Conservation (phyloP, 2,797 vertebrate species). For the Cottoperca gobio region DNA sequence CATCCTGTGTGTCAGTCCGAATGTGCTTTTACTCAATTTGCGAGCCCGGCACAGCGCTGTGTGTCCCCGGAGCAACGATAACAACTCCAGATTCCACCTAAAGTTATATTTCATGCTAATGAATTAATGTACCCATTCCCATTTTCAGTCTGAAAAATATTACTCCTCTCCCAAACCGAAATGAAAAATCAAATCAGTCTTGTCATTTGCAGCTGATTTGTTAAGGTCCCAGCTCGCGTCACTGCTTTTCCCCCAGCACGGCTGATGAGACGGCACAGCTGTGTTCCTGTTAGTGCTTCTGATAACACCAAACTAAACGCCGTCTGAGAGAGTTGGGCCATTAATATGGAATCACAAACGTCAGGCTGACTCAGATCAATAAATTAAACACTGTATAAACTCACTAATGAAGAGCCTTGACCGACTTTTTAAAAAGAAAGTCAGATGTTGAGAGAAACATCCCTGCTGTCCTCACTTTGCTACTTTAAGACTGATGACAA, state of each 20-base stretch:
- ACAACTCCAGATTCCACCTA: conserved; percentile 57
- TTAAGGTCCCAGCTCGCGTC: conserved; percentile 54
- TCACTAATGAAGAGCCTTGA: conserved; percentile 19
- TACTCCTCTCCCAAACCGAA: conserved; percentile 47
- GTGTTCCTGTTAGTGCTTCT: conserved; percentile 69
- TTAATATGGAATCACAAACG: conserved; percentile 64
- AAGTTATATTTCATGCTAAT: conserved; percentile 75
- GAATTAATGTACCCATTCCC: conserved; percentile 64
- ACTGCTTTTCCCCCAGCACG: conserved; percentile 34
- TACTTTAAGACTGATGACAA: too few species aligned
- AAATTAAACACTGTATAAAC: conserved; percentile 74
- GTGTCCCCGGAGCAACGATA: conserved; percentile 51
- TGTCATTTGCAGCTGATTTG: conserved; percentile 72
- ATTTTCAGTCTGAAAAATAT: conserved; percentile 61
- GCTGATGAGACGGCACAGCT: conserved; percentile 72
- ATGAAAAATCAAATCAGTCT: conserved; percentile 67
- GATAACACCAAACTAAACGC: conserved; percentile 70
- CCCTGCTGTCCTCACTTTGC: not conserved
- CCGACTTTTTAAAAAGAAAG: not conserved
- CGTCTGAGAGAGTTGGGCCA: conserved; percentile 54
- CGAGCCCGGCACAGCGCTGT: conserved; percentile 6
- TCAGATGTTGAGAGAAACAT: conserved; percentile 3
- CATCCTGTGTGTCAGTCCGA: conserved; percentile 47
- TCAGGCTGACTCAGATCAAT: conserved; percentile 71
- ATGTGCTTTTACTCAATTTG: conserved; percentile 57